Evolutionary conservation across 2,888 invertebrate species (phyloP).

Genomic region (Nasonovia ribisnigri): DNA sequence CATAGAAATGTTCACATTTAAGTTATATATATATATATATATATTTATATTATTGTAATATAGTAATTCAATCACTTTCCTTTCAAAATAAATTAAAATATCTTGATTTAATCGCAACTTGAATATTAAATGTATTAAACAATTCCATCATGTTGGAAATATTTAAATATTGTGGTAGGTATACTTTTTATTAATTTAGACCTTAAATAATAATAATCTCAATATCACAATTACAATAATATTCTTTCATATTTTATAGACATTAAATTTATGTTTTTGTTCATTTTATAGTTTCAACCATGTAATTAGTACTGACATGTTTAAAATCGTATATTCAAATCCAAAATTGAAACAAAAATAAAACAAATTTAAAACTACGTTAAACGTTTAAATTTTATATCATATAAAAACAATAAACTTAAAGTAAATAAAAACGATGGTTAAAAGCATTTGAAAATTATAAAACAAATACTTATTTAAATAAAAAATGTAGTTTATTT

Average conservation of each 20-base stretch:
- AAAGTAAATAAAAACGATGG: not conserved
- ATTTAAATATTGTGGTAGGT: not conserved
- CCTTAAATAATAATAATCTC: not conserved
- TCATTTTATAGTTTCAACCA: not conserved
- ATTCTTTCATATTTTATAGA: not conserved
- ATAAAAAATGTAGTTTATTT: not conserved
- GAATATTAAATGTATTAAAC: not conserved
- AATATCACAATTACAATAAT: not conserved
- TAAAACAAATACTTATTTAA: not conserved
- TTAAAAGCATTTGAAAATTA: not conserved
- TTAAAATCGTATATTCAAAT: not conserved
- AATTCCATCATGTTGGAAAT: not conserved
- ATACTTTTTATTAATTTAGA: not conserved
- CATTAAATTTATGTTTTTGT: too few species aligned
- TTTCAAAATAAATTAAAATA: not conserved
- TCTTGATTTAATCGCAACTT: not conserved
- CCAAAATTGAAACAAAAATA: not conserved
- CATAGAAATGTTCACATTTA: not conserved
- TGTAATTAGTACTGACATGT: not conserved
- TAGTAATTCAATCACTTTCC: not conserved
- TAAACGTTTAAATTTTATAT: not conserved
- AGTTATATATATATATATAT: not conserved
- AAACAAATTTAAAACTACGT: not conserved
- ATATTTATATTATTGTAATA: not conserved
- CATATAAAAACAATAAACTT: not conserved